Conservation (phyloP, 2,888 invertebrate genomes). For the Argyresthia goedartella region DNA sequence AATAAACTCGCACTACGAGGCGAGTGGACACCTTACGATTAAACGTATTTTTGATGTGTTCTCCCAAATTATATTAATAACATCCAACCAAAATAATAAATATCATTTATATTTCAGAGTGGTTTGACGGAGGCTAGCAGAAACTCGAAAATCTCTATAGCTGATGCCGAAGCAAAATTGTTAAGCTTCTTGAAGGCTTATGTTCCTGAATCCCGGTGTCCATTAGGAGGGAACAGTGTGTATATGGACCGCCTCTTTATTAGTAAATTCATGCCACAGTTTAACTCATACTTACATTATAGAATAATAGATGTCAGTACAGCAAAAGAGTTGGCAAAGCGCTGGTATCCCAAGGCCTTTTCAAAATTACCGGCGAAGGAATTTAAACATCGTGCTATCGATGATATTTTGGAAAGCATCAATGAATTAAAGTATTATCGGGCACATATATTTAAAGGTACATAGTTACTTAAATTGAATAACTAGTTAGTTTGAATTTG, state of each 20-base stretch:
- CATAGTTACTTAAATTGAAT: neutral
- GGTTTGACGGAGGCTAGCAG: slow-evolving; percentile 83
- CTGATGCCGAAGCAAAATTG: slow-evolving; percentile 78
- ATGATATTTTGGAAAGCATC: slow-evolving; percentile 90
- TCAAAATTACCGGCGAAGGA: slow-evolving; percentile 72
- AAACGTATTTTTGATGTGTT: no score
- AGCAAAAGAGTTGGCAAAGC: slow-evolving; percentile 84
- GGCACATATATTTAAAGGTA: slow-evolving; percentile 71
- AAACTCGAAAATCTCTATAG: slow-evolving; percentile 74
- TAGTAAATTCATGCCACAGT: slow-evolving; percentile 82
- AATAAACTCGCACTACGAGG: no score
- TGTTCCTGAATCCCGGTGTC: slow-evolving; percentile 71
- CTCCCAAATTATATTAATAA: no score
- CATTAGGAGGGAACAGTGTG: slow-evolving; percentile 90
- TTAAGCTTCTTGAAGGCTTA: slow-evolving; percentile 78
- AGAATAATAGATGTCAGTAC: slow-evolving; percentile 93
- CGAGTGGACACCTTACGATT: no score
- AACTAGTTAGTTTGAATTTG: no score
- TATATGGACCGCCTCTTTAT: slow-evolving; percentile 90
- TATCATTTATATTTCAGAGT: slow-evolving; percentile 66
- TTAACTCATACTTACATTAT: slow-evolving; percentile 88
- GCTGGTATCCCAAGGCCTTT: slow-evolving; percentile 81
- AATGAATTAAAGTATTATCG: slow-evolving; percentile 86
- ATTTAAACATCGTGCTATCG: slow-evolving; percentile 79
- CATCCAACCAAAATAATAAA: no score